Base-by-base conservation (phyloP, 2,888 invertebrate species). In the Parnassius apollo region DNA sequence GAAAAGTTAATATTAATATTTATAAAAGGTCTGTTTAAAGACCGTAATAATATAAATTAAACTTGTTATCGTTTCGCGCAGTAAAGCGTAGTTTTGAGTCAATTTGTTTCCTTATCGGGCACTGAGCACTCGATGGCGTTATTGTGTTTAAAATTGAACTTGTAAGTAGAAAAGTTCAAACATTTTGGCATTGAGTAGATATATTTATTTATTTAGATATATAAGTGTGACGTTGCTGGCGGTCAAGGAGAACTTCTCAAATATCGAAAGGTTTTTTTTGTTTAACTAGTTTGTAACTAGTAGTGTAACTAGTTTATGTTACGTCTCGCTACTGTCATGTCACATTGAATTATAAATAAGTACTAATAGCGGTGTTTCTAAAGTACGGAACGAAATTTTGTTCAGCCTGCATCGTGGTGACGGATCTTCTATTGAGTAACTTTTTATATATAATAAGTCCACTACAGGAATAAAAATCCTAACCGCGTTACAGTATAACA, bases 11-110 rank as follows among this genome's bases (percentile, higher is more conserved):
- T 65, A 42, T 63, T 70, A 71, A 71, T 81, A 78, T 82, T 76
- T 77, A 77, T 73, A 73, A 61, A 71, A 70, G 73, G 87, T 86
- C 86, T 85, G 86, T 87, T 88, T 86, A 83, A 85, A 83, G 86
- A 85, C 84, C 80, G 35, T 57, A 67, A 70, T 72, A 66, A 73
- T 69, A 69, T 69, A 70, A 72, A 70, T 69, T 72, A 69, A 48
- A 44, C 45, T 53, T 57, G 57, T 64, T 59, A 65, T 66, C 62
- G 59, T 67, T 66, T 62, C 58, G 62, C 65, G 57, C 61, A 61
- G 54, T 59, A 35, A 45, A 48, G 42, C 57, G 9, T 51, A 49
- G 49, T 3, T 49, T 13, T 49, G 49, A 49, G 49, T 35, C 35
- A 35, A 35, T 49, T 49, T 18, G 13, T 49, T 49, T 13, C 18